These are phyloP conservation scores for Rhopalosiphum maidis DNA, from an alignment of 1,140 invertebrate genomes.

Conservation along the genomic window DNA sequence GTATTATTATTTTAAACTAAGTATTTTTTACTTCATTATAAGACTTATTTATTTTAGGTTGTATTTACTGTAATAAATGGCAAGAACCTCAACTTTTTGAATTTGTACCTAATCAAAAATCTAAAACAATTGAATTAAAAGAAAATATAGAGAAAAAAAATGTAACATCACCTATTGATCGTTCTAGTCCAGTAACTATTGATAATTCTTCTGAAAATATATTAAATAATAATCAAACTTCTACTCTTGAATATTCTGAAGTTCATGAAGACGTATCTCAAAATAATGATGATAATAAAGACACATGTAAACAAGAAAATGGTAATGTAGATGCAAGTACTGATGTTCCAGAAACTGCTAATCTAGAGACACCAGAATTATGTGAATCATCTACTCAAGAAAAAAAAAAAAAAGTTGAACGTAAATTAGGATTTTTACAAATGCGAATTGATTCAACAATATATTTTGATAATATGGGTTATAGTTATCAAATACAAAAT, in stretches of 20 bases:
- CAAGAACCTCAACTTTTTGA: conserved; percentile 52
- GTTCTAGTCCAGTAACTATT: neutral
- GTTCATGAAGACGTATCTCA: conserved; percentile 24
- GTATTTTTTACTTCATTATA: neutral
- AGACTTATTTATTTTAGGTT: conserved; percentile 45
- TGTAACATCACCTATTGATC: neutral
- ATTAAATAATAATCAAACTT: neutral
- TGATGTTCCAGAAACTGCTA: neutral
- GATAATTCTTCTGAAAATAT: conserved; percentile 19
- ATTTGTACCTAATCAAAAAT: conserved; percentile 48
- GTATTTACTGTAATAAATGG: conserved; percentile 54
- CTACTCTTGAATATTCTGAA: neutral
- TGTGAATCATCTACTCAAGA: neutral
- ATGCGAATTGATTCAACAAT: conserved; percentile 56
- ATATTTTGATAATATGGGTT: conserved; percentile 56
- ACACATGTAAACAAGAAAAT: neutral
- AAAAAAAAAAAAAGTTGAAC: neutral
- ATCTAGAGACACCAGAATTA: neutral
- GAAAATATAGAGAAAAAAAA: neutral
- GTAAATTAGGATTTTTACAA: conserved; percentile 43
- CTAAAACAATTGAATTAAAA: conserved; percentile 52
- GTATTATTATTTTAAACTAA: neutral
- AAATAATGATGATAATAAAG: neutral
- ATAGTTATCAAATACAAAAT: conserved; percentile 56
- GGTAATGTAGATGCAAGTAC: neutral